Evolutionary conservation across 1,140 invertebrate genomes (phyloP).

Genomic region (Coboldia fuscipes): DNA sequence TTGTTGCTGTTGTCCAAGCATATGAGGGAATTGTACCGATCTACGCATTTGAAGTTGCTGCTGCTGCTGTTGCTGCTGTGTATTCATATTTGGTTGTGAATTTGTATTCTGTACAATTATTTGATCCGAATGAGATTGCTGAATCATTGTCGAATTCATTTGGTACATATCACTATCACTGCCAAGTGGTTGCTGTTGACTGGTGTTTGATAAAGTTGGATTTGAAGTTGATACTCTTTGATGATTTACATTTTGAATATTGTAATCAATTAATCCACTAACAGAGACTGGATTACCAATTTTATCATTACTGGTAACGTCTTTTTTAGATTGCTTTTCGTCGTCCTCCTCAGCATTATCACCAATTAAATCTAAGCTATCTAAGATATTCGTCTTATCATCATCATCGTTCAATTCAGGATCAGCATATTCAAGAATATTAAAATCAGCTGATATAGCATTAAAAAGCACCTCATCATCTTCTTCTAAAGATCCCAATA

Average conservation of each 20-base stretch:
- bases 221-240: conserved; percentile 2
- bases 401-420: conserved; percentile 67
- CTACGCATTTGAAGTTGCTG: too few relatives aligned
- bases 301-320: not conserved
- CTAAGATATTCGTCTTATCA: conserved; percentile 52
- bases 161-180: not conserved
- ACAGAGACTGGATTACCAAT: not conserved
- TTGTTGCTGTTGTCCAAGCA: too few relatives aligned
- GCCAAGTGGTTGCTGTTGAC: conserved; percentile 2
- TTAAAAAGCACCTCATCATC: conserved; percentile 69
- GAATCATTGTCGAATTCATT: not conserved
- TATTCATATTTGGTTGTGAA: conserved; percentile 4
- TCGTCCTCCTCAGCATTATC: conserved; percentile 33
- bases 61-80: conserved; percentile 4
- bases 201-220: conserved; percentile 4
- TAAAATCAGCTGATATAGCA: conserved; percentile 62
- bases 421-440: conserved; percentile 88
- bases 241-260: too few relatives aligned
- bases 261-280: not conserved
- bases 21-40: too few relatives aligned
- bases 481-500: conserved; percentile 60
- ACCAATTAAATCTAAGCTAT: conserved; percentile 55
- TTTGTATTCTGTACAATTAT: not conserved
- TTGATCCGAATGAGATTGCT: conserved; percentile 1
- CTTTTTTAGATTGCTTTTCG: not conserved